These are phyloP conservation scores for Drosophila willistoni DNA, from an alignment of 1,140 invertebrate genomes.

Conservation along the genomic window DNA sequence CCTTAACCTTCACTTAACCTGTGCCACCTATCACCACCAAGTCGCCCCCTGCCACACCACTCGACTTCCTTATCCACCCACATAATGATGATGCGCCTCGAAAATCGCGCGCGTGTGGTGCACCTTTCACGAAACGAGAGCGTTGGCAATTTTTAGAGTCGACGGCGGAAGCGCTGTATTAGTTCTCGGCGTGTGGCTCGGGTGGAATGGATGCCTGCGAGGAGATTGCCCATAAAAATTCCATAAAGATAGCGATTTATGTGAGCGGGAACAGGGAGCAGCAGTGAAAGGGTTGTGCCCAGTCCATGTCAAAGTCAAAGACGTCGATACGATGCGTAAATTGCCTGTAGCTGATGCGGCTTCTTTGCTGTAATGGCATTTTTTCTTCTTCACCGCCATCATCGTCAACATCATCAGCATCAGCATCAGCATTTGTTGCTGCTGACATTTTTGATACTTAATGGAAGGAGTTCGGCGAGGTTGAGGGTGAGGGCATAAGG, in stretches of 20 bases:
- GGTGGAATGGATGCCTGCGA: conserved; percentile 66
- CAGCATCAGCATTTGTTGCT: conserved; percentile 76
- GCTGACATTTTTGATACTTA: conserved; percentile 78
- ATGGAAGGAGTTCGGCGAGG: conserved; percentile 29
- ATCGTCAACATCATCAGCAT: conserved; percentile 49
- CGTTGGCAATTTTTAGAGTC: conserved; percentile 32
- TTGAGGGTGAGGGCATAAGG: background rate
- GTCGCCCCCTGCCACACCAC: background rate
- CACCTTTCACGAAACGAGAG: conserved; percentile 56
- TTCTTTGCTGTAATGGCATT: conserved; percentile 75
- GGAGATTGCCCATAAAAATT: conserved; percentile 83
- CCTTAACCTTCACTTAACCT: conserved; percentile 63
- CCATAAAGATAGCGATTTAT: conserved; percentile 83
- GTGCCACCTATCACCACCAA: conserved; percentile 20
- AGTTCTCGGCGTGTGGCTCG: conserved; percentile 48
- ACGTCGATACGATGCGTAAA: conserved; percentile 68
- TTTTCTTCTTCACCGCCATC: conserved; percentile 54
- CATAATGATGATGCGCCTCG: conserved; percentile 74
- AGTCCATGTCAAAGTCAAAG: conserved; percentile 41
- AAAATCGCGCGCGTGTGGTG: conserved; percentile 55
- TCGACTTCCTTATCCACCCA: conserved; percentile 41
- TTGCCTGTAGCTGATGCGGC: conserved; percentile 69
- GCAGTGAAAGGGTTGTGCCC: conserved; percentile 73
- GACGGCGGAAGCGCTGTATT: conserved; percentile 70
- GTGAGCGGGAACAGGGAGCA: conserved; percentile 23